Conservation (phyloP, 2,113 vertebrate species). For the Probosciger aterrimus region DNA sequence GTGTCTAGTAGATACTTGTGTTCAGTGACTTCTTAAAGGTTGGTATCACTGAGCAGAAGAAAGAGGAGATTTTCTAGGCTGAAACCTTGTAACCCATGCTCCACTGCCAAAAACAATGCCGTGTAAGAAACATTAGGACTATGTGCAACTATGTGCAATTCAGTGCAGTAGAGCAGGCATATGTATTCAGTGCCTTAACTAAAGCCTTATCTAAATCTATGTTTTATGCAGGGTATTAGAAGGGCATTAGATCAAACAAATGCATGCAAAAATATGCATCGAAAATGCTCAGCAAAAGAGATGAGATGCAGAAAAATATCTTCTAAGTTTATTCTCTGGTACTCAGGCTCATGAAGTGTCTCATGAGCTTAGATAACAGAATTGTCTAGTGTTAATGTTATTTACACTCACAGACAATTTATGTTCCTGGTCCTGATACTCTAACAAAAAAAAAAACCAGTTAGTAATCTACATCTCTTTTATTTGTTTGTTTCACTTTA, state of each 20-base stretch:
- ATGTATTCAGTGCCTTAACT: background rate
- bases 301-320: background rate
- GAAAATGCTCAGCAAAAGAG: background rate
- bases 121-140: background rate
- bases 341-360: background rate
- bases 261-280: accelerated
- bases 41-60: background rate
- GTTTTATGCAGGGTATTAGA: background rate
- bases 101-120: background rate
- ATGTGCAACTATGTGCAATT: background rate
- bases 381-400: background rate
- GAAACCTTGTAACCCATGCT: background rate
- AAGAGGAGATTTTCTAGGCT: background rate
- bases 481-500: background rate
- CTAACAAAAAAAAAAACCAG: background rate
- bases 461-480: background rate
- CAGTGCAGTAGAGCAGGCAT: background rate
- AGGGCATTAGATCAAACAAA: background rate
- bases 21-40: background rate
- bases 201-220: background rate
- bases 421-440: background rate
- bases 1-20: background rate
- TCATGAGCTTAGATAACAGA: background rate
- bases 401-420: background rate
- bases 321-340: background rate